Evolutionary conservation across 2,797 vertebrate species (phyloP), one percentile per base, ranked within the genome.

Genomic region (Phrynocephalus vlangalii): DNA sequence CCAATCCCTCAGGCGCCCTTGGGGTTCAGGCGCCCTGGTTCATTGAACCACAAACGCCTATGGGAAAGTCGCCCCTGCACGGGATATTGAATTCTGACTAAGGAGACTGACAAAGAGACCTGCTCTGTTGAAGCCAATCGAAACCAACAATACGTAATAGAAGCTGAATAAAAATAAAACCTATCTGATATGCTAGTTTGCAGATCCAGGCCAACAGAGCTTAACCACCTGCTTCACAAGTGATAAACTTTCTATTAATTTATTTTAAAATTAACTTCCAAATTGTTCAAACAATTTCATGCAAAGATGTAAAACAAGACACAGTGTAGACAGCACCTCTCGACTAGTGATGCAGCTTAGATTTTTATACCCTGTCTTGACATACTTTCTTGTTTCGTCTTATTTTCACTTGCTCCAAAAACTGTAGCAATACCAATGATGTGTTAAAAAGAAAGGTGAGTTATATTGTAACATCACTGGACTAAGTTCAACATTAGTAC

Each of bases 241-340:
- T 87, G 63, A 48, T 86, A 75, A 63, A 83, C 78, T 18, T 0
- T 33, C 38, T 26, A 78, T 77, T 83, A 60, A 0, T 83, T 6
- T 18, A 85, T 82, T 75, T 82, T 70, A n/a, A 84, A 16, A 84
- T n/a, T 2, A 20, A n/a, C 60, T 88, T 84, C 68, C 82, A 83
- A 68, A 33, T 60, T 8, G 18, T 60, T 68, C 75, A 38, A 38
- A 77, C 60, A 10, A 20, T 18, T 70, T 26, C 44, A 33, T 18
- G 22, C 67, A 26, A 82, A 87, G 18, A 67, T 76, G 24, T 56
- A 76, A 30, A 28, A 76, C 44, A 78, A 48, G 2, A 72, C 48
- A 44, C 56, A 6, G 56, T 66, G 7, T 24, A 50, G 10, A 48
- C 30, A 50, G 20, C n/a, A 30, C 56, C 22, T 71, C 30, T n/a